phyloP scores from a whole-genome alignment of 2,888 invertebrate genomes.

The Cantharis nigra region DNA sequence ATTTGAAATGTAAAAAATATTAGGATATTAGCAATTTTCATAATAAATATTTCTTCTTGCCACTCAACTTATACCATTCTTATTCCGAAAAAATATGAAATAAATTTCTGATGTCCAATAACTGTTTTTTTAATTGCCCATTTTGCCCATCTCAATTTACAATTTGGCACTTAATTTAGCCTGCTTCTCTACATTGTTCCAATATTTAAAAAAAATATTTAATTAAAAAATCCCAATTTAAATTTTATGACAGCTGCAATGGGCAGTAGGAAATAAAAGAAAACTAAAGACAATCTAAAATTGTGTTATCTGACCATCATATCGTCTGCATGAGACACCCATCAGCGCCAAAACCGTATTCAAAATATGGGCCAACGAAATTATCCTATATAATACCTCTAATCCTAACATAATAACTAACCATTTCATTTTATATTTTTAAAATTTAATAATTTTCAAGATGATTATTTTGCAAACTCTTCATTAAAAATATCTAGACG shows the following conservation, averaged over 20 bases:
- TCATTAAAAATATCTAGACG: neutral
- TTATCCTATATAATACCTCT: slow-evolving; percentile 4
- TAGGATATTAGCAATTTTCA: too few species aligned
- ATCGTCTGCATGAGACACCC: neutral
- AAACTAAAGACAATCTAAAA: neutral
- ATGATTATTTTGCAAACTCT: slow-evolving; percentile 15
- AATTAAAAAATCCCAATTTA: neutral
- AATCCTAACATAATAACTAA: slow-evolving; percentile 15
- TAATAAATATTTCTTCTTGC: too few species aligned
- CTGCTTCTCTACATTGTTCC: neutral
- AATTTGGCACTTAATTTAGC: neutral
- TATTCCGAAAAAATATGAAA: too few species aligned
- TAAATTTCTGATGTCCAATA: too few species aligned
- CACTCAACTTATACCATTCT: too few species aligned
- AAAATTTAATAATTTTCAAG: slow-evolving; percentile 18
- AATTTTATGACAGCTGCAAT: neutral
- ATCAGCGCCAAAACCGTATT: neutral
- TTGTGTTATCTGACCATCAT: neutral
- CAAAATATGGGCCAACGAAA: slow-evolving; percentile 5
- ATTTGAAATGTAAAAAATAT: too few species aligned
- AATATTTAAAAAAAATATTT: neutral
- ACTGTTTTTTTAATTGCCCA: too few species aligned
- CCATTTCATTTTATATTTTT: slow-evolving; percentile 1
- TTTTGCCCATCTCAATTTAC: too few species aligned
- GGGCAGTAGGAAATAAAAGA: neutral